A percentile compares a stretch with the other conserved stretches of the same genome.
Conservation (phyloP, 2,113 vertebrate species). For the Sphaerodactylus townsendi region DNA sequence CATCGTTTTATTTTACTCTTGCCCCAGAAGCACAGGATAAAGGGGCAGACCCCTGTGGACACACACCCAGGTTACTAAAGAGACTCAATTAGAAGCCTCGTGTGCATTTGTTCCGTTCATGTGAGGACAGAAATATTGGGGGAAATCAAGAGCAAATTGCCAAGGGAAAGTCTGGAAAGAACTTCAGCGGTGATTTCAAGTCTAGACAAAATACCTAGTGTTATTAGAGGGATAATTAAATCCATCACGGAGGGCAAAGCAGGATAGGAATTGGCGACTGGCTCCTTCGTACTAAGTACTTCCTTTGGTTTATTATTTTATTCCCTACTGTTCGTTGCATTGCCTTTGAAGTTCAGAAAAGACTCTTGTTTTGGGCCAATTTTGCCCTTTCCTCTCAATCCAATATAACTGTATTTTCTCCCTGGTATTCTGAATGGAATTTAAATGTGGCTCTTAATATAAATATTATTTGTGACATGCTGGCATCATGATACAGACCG, state of each 20-base stretch:
- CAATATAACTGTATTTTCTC: conserved; percentile 21
- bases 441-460: conserved; percentile 12
- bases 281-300: conserved; percentile 24
- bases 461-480: conserved; percentile 30
- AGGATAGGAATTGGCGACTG: conserved; percentile 8
- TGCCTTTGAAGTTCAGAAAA: conserved; percentile 61
- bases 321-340: conserved; percentile 38
- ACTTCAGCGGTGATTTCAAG: conserved; percentile 5
- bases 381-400: conserved; percentile 26
- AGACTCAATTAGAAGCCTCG: background rate
- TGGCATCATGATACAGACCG: conserved; percentile 21
- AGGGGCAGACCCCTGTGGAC: accelerated
- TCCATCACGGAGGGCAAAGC: conserved; percentile 30
- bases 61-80: background rate
- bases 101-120: background rate
- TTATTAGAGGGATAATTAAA: conserved; percentile 33
- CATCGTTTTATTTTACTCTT: too few relatives aligned
- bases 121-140: background rate
- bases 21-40: background rate
- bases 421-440: background rate
- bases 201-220: background rate
- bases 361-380: conserved; percentile 53
- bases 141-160: conserved; percentile 3
- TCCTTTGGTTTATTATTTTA: conserved; percentile 39
- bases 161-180: conserved; percentile 34